A percentile compares a stretch with the other conserved stretches of the same genome.
Evolutionary conservation across 2,113 vertebrate species (phyloP).

Genomic region (Calyptomena viridis): DNA sequence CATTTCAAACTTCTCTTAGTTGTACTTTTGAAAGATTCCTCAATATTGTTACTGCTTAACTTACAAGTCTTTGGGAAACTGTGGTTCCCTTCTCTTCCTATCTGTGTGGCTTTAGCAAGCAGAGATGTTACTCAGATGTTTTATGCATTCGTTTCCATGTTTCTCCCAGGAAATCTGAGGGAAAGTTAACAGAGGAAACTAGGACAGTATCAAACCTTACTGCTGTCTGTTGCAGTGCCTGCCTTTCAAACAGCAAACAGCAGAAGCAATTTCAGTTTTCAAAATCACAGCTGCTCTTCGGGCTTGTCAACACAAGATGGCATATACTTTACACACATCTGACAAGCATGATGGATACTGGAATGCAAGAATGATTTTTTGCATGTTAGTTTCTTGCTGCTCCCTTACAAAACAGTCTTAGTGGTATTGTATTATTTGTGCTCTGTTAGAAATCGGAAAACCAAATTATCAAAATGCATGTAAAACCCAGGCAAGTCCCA

Average conservation of each 20-base stretch:
- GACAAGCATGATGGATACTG: conserved; percentile 59
- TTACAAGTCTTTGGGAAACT: not conserved
- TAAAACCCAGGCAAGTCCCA: not conserved
- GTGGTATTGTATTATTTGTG: not conserved
- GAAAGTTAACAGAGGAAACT: not conserved
- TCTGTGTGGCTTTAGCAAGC: not conserved
- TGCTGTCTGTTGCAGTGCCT: not conserved
- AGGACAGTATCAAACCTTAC: not conserved
- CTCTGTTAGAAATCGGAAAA: not conserved
- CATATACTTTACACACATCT: conserved; percentile 71
- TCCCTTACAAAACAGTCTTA: not conserved
- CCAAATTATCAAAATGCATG: not conserved
- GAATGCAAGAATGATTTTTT: not conserved
- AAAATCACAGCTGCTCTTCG: conserved; percentile 56
- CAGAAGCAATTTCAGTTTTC: not conserved
- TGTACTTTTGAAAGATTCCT: not conserved
- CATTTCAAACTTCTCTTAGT: not conserved
- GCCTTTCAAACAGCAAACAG: not conserved
- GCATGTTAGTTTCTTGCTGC: not conserved
- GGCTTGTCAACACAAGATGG: conserved; percentile 73
- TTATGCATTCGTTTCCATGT: not conserved
- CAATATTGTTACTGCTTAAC: not conserved
- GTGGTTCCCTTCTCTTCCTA: not conserved
- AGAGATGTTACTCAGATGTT: not conserved
- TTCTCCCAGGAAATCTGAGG: not conserved